Evolutionary conservation across 1,140 invertebrate genomes (phyloP), one percentile per base, ranked within the genome.

Genomic region (Polypedilum pembai): DNA sequence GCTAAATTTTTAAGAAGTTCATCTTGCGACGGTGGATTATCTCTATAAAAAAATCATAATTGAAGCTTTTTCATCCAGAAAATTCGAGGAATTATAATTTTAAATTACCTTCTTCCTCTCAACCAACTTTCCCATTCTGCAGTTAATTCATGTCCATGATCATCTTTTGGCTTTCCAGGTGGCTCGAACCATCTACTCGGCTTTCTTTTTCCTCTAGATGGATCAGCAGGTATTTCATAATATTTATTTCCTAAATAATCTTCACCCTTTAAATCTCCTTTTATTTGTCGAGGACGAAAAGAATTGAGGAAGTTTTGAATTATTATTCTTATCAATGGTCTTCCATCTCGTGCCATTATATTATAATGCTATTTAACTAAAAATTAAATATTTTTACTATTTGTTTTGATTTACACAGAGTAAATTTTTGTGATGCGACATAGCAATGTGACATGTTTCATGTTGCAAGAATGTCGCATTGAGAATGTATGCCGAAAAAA

Each of bases 61-160:
- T 8, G 12, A 73, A 1, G 3, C 15, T 1, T 8, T 80, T 76
- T 0, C 78, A 78, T 1, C n/a, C 12, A 56, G 45, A 56, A 56
- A 12, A 56, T 33, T 33, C 18, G 24, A 73, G 12, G 1, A 2
- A 7, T 4, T 40, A n/a, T 10, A 73, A 73, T n/a, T n/a, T n/a
- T 40, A 24, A 73, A 73, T 73, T 40, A 84, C 83, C 91, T 85
- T 78, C 90, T 83, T 76, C 87, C 84, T 81, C 92, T 84, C 21
- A 95, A 82, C 92, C 92, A 94, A 12, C 92, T 83, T 81, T 93
- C 91, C 92, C 92, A 95, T 82, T 94, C 92, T 3, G 90, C 86
- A 5, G 92, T 91, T 66, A 92, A 79, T 77, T 92, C 90, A 78
- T 90, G 86, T 69, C 89, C 85, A 78, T 91, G 89, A 10, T 80